Conservation (phyloP, 1,140 invertebrate genomes). For the Saccostrea cuccullata region DNA sequence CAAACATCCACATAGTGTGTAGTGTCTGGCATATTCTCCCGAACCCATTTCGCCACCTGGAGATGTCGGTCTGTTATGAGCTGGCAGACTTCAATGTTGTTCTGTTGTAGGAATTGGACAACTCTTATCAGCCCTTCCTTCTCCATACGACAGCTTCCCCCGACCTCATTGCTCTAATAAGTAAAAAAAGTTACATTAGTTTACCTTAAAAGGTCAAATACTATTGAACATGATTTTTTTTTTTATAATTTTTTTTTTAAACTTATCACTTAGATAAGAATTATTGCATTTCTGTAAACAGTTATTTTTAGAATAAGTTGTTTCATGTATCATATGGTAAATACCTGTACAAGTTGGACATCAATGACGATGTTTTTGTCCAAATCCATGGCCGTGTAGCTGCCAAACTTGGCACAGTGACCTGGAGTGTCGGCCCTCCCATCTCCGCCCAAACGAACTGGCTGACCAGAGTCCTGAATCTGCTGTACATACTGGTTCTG, state of each 20-base stretch:
- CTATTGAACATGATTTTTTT: too few relatives aligned
- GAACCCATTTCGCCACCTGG: conserved; percentile 50
- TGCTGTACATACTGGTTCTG: conserved; percentile 4
- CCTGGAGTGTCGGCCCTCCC: conserved; percentile 54
- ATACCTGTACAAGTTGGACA: conserved; percentile 56
- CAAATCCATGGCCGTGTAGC: conserved; percentile 49
- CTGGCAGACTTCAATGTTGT: conserved; percentile 27
- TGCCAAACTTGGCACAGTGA: conserved; percentile 57
- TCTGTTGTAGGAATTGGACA: not conserved
- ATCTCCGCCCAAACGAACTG: conserved; percentile 53
- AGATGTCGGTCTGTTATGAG: conserved; percentile 52
- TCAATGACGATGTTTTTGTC: conserved; percentile 37
- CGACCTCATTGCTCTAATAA: conserved; percentile 55
- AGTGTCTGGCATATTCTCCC: conserved; percentile 47
- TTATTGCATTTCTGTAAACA: too few relatives aligned
- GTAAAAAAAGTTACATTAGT: not conserved
- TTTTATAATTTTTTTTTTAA: too few relatives aligned
- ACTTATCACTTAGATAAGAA: too few relatives aligned
- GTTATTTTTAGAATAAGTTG: too few relatives aligned
- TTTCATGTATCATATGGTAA: too few relatives aligned
- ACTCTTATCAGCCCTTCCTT: conserved; percentile 46
- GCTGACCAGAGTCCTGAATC: not conserved
- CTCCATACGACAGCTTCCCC: conserved; percentile 45
- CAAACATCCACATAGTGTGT: conserved; percentile 56
- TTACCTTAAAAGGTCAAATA: too few relatives aligned